phyloP scores from a whole-genome alignment of 1,140 invertebrate genomes.

The Formica exsecta region DNA sequence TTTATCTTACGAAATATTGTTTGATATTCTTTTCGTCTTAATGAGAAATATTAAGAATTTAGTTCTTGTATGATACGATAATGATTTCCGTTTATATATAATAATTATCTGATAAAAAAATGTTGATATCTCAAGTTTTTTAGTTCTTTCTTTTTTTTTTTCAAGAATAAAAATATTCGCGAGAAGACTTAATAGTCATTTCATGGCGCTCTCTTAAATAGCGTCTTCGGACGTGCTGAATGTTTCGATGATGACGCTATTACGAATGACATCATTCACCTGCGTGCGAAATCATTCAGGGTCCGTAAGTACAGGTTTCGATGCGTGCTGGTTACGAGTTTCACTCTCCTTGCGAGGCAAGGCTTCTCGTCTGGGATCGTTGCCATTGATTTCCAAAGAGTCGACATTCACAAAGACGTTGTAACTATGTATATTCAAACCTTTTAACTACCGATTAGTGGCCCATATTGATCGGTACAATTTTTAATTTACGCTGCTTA shows the following conservation, averaged over 20 bases:
- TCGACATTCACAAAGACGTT: not conserved
- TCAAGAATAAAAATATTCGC: not conserved
- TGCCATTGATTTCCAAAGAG: slow-evolving; percentile 13
- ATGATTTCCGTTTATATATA: not conserved
- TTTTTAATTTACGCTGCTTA: slow-evolving; percentile 8
- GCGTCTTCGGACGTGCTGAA: not conserved
- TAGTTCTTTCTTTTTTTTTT: not conserved
- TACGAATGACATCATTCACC: slow-evolving; percentile 57
- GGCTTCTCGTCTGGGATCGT: not conserved
- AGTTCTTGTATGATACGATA: not conserved
- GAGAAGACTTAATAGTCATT: not conserved
- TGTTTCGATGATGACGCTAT: slow-evolving; percentile 49
- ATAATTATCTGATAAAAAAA: not conserved
- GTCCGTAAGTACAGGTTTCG: slow-evolving; percentile 45
- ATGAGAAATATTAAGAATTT: not conserved
- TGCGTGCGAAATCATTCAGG: slow-evolving; percentile 44
- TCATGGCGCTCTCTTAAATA: slow-evolving; percentile 7
- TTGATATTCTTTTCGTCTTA: not conserved
- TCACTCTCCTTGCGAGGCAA: slow-evolving; percentile 36
- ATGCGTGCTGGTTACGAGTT: slow-evolving; percentile 12
- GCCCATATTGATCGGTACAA: slow-evolving; percentile 1
- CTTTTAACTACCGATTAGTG: not conserved
- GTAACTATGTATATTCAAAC: not conserved
- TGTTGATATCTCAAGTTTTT: not conserved
- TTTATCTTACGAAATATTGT: not conserved